Conservation (phyloP, 2,113 vertebrate genomes). For the Ondatra zibethicus region DNA sequence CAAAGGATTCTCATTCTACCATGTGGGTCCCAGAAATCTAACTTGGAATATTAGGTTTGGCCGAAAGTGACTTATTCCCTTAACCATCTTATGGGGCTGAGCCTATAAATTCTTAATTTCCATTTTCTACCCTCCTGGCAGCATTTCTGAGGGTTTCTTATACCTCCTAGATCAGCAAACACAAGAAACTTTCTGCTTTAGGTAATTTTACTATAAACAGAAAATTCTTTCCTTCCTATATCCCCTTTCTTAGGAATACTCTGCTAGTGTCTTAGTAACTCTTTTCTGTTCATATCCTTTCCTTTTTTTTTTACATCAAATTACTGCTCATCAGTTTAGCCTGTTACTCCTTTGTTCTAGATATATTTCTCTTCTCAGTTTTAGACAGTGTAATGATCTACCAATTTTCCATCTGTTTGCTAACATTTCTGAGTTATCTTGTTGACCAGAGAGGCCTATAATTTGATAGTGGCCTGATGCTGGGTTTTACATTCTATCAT, state of each 20-base stretch:
- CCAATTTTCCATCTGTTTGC: not conserved
- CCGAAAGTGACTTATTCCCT: not conserved
- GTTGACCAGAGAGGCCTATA: not conserved
- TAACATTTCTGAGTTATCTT: not conserved
- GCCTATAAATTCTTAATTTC: not conserved
- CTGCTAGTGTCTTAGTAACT: not conserved
- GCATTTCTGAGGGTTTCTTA: too few relatives aligned
- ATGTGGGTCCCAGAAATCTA: not conserved
- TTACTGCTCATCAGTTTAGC: not conserved
- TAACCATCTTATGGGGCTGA: too few relatives aligned
- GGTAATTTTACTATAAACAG: not conserved
- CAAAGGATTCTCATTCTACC: not conserved
- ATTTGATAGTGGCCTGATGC: not conserved
- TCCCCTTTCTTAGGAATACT: not conserved
- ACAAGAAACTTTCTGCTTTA: not conserved
- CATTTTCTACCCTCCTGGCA: not conserved
- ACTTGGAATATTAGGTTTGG: not conserved
- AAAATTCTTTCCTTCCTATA: not conserved
- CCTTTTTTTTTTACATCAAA: not conserved
- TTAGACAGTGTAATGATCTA: not conserved
- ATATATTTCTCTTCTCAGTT: not conserved
- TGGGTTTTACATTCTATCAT: not conserved
- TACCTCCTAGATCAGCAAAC: not conserved
- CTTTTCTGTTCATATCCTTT: not conserved
- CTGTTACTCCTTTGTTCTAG: not conserved